Percentiles rank a stretch among this genome's conserved stretches.
Evolutionary conservation across 1,140 invertebrate species (phyloP).

Genomic region (Brachionus manjavacas): DNA sequence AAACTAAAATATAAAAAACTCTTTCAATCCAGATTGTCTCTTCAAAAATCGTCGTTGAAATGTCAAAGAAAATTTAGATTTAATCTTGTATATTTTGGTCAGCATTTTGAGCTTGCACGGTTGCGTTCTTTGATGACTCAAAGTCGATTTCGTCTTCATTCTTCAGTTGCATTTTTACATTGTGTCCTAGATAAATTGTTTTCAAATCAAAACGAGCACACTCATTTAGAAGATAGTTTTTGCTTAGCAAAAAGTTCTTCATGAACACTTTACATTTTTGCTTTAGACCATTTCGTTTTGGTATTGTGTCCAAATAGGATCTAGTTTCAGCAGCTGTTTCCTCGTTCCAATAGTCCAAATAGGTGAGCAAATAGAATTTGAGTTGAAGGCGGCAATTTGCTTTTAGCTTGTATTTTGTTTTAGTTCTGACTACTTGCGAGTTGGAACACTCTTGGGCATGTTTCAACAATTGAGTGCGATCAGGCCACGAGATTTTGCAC

Average conservation of each 20-base stretch:
- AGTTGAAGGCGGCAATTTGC: conserved; percentile 30
- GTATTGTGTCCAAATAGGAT: not conserved
- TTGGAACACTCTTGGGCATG: conserved; percentile 41
- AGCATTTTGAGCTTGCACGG: not conserved
- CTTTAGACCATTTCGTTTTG: not conserved
- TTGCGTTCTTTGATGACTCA: not conserved
- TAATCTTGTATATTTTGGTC: not conserved
- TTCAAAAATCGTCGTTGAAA: not conserved
- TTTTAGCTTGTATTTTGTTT: conserved; percentile 42
- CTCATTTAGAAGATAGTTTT: not conserved
- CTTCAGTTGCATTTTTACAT: not conserved
- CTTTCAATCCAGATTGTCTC: not conserved
- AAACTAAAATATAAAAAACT: not conserved
- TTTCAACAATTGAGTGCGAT: conserved; percentile 31
- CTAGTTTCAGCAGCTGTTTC: not conserved
- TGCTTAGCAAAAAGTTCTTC: not conserved
- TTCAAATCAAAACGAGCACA: not conserved
- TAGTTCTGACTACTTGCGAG: conserved; percentile 31
- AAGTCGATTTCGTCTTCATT: not conserved
- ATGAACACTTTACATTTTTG: conserved; percentile 3
- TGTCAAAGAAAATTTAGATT: not conserved
- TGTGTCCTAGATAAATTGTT: not conserved
- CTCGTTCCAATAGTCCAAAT: conserved; percentile 34
- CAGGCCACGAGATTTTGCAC: conserved; percentile 41
- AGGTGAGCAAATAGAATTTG: conserved; percentile 38